phyloP scores from a whole-genome alignment of 2,797 vertebrate genomes.

The Coendou prehensilis region DNA sequence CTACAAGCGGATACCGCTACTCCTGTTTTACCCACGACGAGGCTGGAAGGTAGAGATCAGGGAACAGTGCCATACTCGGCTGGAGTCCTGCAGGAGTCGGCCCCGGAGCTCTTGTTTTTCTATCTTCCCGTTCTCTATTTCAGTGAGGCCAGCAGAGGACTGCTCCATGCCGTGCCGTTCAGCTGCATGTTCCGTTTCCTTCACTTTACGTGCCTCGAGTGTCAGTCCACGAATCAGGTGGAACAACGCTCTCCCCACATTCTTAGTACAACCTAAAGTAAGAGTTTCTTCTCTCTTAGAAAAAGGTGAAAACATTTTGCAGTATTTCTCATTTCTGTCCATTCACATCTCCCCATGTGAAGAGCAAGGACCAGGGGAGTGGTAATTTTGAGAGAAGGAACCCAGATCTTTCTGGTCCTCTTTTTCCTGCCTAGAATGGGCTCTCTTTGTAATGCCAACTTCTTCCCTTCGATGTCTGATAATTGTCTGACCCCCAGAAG shows the following conservation, averaged over 20 bases:
- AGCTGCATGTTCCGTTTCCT: background rate
- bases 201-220: background rate
- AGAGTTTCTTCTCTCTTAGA: background rate
- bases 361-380: background rate
- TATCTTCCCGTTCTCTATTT: background rate
- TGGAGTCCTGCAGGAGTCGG: background rate
- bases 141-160: background rate
- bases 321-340: background rate
- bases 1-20: background rate
- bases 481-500: background rate
- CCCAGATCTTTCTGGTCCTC: background rate
- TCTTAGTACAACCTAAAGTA: background rate
- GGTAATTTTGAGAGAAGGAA: constrained; percentile 19
- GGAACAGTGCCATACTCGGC: fast-evolving
- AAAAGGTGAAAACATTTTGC: background rate
- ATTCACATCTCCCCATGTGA: background rate
- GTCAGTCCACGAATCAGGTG: background rate
- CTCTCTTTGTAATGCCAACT: background rate
- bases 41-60: background rate
- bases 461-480: background rate
- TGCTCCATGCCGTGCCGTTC: background rate
- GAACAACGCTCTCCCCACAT: background rate
- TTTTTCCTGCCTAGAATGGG: background rate
- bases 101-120: background rate
- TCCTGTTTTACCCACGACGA: background rate